Evolutionary conservation across 2,113 vertebrate species (phyloP).

Genomic region (Leiothrix lutea): DNA sequence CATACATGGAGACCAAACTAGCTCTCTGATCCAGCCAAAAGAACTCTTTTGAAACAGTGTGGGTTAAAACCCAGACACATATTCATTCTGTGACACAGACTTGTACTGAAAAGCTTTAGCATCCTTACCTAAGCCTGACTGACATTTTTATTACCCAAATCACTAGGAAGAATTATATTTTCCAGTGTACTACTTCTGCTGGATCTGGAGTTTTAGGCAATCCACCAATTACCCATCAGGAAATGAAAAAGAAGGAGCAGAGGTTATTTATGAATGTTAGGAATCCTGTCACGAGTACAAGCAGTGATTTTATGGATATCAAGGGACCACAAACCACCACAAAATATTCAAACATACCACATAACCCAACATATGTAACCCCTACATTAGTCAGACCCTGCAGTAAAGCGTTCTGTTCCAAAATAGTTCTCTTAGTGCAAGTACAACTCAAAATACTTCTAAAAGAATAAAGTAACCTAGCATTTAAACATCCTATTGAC

Average conservation of each 20-base stretch:
- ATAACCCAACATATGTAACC: not conserved
- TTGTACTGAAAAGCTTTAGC: not conserved
- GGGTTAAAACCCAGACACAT: not conserved
- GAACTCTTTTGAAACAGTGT: not conserved
- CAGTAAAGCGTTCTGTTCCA: not conserved
- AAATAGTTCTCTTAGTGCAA: not conserved
- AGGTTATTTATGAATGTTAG: not conserved
- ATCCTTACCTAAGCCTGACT: not conserved
- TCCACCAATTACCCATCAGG: not conserved
- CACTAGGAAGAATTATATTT: conserved; percentile 23
- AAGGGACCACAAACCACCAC: not conserved
- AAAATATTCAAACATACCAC: not conserved
- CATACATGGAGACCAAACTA: not conserved
- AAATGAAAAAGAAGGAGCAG: not conserved
- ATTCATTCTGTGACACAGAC: conserved; percentile 4
- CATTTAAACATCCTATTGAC: not conserved
- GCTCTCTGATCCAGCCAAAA: not conserved
- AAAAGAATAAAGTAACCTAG: not conserved
- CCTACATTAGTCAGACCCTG: not conserved
- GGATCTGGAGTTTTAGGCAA: not conserved
- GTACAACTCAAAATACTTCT: not conserved
- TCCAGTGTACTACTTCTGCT: not conserved
- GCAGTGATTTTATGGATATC: conserved; percentile 5
- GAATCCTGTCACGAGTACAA: not conserved
- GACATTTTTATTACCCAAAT: conserved; percentile 5